These are phyloP conservation scores for Drosophila neotestacea DNA, from an alignment of 2,888 invertebrate species.

Conservation along the genomic window DNA sequence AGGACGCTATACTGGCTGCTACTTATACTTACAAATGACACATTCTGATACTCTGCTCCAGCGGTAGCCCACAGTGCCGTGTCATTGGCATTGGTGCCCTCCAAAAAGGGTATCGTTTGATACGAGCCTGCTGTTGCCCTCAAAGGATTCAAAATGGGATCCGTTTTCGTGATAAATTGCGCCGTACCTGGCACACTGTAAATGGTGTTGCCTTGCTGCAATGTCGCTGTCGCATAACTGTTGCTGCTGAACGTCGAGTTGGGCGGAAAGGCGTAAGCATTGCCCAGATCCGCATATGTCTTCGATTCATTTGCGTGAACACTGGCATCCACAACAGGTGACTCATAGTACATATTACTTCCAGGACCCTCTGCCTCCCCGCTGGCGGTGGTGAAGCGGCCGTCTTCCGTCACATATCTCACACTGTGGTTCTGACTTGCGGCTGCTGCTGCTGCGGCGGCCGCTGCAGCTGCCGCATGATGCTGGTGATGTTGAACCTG, in stretches of 20 bases:
- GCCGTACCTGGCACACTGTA: slow-evolving; percentile 80
- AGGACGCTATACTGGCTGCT: background rate
- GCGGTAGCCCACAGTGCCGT: slow-evolving; percentile 73
- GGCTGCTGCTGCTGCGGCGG: slow-evolving; percentile 50
- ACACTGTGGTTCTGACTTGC: slow-evolving; percentile 48
- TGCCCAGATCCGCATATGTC: slow-evolving; percentile 84
- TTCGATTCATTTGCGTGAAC: slow-evolving; percentile 81
- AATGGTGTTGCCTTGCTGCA: slow-evolving; percentile 75
- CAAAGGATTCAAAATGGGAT: slow-evolving; percentile 82
- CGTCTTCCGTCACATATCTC: slow-evolving; percentile 71
- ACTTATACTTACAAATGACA: slow-evolving; percentile 77
- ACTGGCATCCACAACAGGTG: slow-evolving; percentile 76
- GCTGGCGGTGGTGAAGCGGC: slow-evolving; percentile 57
- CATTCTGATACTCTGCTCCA: slow-evolving; percentile 77
- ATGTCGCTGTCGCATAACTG: slow-evolving; percentile 64
- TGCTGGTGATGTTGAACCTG: slow-evolving; percentile 67
- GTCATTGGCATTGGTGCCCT: slow-evolving; percentile 74
- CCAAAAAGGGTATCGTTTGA: slow-evolving; percentile 77
- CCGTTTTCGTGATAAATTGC: slow-evolving; percentile 82
- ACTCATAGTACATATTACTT: slow-evolving; percentile 73
- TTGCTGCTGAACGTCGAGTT: slow-evolving; percentile 70
- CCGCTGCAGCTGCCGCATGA: slow-evolving; percentile 52
- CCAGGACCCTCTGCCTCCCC: slow-evolving; percentile 36
- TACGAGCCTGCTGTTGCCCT: slow-evolving; percentile 80
- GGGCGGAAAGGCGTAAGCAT: slow-evolving; percentile 77